Conservation (phyloP, 1,140 invertebrate species). For the Macrostomum lignano region DNA sequence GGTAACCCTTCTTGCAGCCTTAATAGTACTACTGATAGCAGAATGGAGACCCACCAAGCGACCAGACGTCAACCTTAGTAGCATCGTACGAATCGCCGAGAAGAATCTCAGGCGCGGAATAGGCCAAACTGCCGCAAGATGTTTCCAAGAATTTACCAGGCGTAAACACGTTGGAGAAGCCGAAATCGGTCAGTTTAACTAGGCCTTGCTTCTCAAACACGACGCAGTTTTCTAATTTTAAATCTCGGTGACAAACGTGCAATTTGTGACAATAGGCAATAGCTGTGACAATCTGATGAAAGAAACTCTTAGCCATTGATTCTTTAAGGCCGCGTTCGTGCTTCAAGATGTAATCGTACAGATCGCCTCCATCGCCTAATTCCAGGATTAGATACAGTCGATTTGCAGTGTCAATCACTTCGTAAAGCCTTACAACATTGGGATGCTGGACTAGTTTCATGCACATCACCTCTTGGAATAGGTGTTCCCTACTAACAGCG, state of each 20-base stretch:
- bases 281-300: constrained; percentile 67
- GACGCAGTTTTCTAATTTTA: constrained; percentile 94
- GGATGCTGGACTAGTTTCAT: constrained; percentile 97
- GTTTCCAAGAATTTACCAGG: constrained; percentile 89
- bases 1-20: too few species aligned
- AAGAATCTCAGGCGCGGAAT: constrained; percentile 93
- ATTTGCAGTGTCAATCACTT: constrained; percentile 77
- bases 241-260: constrained; percentile 66
- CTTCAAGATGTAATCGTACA: constrained; percentile 95
- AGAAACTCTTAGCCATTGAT: constrained; percentile 56
- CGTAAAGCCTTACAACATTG: constrained; percentile 84
- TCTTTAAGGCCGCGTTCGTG: constrained; percentile 42
- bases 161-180: constrained; percentile 73
- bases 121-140: constrained; percentile 90
- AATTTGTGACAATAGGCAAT: constrained; percentile 90
- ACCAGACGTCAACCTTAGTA: constrained; percentile 41
- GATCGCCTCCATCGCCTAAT: constrained; percentile 85
- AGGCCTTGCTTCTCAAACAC: constrained; percentile 86
- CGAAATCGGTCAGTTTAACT: constrained; percentile 96
- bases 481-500: constrained; percentile 69
- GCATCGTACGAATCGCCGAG: constrained; percentile 46
- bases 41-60: too few species aligned
- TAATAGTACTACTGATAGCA: too few species aligned
- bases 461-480: constrained; percentile 74
- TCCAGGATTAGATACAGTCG: constrained; percentile 53